phyloP scores from a whole-genome alignment of 2,113 vertebrate genomes.

The Chaenocephalus aceratus region DNA sequence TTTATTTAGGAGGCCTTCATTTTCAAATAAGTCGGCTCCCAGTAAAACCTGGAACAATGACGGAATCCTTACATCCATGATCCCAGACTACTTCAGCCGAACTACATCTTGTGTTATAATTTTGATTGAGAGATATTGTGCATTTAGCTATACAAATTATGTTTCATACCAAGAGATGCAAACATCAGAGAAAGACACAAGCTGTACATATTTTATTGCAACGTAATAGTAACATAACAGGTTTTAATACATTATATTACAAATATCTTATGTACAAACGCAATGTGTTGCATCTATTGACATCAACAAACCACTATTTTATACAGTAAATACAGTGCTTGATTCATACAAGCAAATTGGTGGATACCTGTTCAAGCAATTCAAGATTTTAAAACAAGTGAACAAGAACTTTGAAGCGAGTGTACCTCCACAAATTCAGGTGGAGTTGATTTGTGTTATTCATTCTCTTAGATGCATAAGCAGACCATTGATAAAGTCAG shows the following conservation, averaged over 20 bases:
- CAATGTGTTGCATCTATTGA: conserved; percentile 72
- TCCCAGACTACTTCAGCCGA: too few species aligned
- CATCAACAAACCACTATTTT: conserved; percentile 79
- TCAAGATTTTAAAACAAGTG: conserved; percentile 58
- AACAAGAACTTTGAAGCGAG: conserved; percentile 21
- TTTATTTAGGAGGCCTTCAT: too few species aligned
- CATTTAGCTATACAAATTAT: not conserved
- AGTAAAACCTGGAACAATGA: too few species aligned
- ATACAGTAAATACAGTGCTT: conserved; percentile 86
- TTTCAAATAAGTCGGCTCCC: too few species aligned
- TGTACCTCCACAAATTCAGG: not conserved
- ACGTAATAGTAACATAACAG: conserved; percentile 64
- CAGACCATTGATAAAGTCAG: not conserved
- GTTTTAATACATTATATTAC: conserved; percentile 83
- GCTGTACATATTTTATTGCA: conserved; percentile 83
- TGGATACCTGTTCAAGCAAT: conserved; percentile 62
- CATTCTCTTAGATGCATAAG: not conserved
- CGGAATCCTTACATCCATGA: too few species aligned
- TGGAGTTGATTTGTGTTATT: not conserved
- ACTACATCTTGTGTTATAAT: too few species aligned
- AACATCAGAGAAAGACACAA: conserved; percentile 21
- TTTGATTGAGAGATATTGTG: too few species aligned
- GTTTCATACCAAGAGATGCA: not conserved
- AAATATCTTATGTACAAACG: conserved; percentile 84
- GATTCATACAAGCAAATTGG: conserved; percentile 73